Evolutionary conservation across 2,888 invertebrate genomes (phyloP), one percentile per base, ranked within the genome.

Genomic region (Chalcis sispes): DNA sequence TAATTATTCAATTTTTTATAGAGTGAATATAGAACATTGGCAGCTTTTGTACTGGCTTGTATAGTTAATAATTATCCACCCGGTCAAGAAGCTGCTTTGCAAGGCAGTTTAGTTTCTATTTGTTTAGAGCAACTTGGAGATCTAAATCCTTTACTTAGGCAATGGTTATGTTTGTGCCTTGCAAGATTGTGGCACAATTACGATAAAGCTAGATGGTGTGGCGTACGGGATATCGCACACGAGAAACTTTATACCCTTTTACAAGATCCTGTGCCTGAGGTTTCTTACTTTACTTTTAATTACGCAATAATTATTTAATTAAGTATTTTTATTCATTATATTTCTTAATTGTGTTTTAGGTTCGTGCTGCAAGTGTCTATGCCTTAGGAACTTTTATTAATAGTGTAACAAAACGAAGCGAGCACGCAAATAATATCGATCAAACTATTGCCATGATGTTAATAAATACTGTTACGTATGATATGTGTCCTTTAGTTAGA

Each of bases 361-460:
- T 96, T 59, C 92, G 99, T 75, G 97, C 98, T 13, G 96, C 98
- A 1, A 95, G 96, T 58, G 97, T 98, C 4, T 98, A 94, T 90
- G 98, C 99, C 15, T 90, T 99, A 78, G 99, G 98, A 79, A 95
- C 98, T 25, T 98, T 97, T 89, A 93, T 98, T 83, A 95, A 95
- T 87, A 95, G 95, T 42, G 94, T 94, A 52, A 92, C 92, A 29
- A 94, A 95, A 86, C 93, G 97, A 82, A 94, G 95, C 64, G 97
- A 98, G 86, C 98, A 98, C 89, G 97, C 97, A 54, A 96, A 96
- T 89, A 95, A 95, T 86, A 95, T 98, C 76, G 97, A 98, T 90
- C 96, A 98, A 85, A 94, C 95, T 83, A 95, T 99, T 80, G 97
- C 95, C 79, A 95, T 96, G 90, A 95, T 93, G 71, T 91, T 99